Conservation (phyloP, 2,113 vertebrate species). For the Sinosuthora webbiana region DNA sequence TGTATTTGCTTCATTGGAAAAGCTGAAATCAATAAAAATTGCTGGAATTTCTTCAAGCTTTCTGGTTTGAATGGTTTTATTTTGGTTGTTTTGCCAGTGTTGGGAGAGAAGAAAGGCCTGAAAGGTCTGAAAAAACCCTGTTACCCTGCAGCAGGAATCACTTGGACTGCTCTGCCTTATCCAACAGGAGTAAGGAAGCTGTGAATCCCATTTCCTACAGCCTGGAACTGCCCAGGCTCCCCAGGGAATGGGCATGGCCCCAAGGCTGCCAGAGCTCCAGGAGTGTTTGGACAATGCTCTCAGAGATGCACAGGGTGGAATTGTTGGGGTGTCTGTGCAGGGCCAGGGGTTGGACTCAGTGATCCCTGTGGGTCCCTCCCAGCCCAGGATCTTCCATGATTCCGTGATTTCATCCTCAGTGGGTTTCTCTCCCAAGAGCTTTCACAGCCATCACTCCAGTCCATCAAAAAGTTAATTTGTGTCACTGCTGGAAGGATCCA, state of each 20-base stretch:
- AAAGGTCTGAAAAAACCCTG: neutral
- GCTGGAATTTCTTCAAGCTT: conserved; percentile 51
- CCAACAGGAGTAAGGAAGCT: neutral
- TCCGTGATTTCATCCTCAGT: neutral
- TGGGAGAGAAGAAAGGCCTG: neutral
- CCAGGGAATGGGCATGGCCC: neutral
- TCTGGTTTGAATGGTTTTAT: neutral
- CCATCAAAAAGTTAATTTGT: neutral
- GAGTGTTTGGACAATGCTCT: rapidly evolving
- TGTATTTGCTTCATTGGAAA: conserved; percentile 70
- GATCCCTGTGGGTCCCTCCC: neutral
- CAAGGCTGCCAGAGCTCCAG: neutral
- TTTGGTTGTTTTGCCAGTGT: neutral
- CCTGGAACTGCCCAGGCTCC: neutral
- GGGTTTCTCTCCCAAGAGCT: neutral
- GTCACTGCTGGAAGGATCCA: neutral
- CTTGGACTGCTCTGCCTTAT: neutral
- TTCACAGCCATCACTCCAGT: neutral
- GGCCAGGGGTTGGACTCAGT: neutral
- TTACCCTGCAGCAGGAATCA: neutral
- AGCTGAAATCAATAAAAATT: conserved; percentile 68
- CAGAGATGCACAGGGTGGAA: neutral
- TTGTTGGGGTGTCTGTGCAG: neutral
- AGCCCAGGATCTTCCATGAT: neutral
- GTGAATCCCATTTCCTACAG: neutral